phyloP scores from a whole-genome alignment of 1,140 invertebrate genomes.

The Phthorimaea operculella region DNA sequence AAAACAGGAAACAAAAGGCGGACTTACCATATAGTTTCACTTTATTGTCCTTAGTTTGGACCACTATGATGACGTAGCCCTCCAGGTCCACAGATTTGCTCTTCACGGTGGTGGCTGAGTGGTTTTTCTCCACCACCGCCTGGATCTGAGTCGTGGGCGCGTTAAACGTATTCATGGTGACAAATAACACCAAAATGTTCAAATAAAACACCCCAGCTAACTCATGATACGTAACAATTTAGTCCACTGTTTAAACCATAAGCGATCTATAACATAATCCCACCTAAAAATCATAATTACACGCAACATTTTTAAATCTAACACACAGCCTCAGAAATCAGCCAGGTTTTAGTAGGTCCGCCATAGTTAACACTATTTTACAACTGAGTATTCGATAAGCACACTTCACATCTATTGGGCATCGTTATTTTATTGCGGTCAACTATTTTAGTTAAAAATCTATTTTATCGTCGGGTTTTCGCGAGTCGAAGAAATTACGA shows the following conservation, averaged over 20 bases:
- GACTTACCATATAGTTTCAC: slow-evolving; percentile 94
- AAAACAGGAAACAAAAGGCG: not conserved
- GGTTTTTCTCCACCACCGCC: slow-evolving; percentile 58
- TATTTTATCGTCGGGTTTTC: not conserved
- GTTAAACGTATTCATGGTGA: slow-evolving; percentile 61
- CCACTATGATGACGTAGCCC: slow-evolving; percentile 95
- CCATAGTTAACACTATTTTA: slow-evolving; percentile 23
- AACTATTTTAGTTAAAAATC: not conserved
- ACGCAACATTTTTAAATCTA: slow-evolving; percentile 33
- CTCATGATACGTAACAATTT: not conserved
- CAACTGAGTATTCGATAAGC: too few relatives aligned
- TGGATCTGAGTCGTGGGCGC: slow-evolving; percentile 59
- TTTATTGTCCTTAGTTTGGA: slow-evolving; percentile 92
- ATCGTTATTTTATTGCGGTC: not conserved
- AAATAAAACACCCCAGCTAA: too few relatives aligned
- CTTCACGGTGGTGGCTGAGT: slow-evolving; percentile 41
- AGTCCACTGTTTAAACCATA: slow-evolving; percentile 56
- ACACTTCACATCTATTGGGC: too few relatives aligned
- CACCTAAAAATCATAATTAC: slow-evolving; percentile 21
- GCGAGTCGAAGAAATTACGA: not conserved
- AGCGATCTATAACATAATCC: slow-evolving; percentile 50
- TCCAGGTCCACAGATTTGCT: slow-evolving; percentile 85
- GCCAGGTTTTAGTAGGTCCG: slow-evolving; percentile 42
- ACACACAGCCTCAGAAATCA: slow-evolving; percentile 26
- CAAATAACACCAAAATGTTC: not conserved